A percentile compares a stretch with the other conserved stretches of the same genome.
These are phyloP conservation scores for Polypterus bichir DNA, from an alignment of 2,113 vertebrate species.

Conservation along the genomic window DNA sequence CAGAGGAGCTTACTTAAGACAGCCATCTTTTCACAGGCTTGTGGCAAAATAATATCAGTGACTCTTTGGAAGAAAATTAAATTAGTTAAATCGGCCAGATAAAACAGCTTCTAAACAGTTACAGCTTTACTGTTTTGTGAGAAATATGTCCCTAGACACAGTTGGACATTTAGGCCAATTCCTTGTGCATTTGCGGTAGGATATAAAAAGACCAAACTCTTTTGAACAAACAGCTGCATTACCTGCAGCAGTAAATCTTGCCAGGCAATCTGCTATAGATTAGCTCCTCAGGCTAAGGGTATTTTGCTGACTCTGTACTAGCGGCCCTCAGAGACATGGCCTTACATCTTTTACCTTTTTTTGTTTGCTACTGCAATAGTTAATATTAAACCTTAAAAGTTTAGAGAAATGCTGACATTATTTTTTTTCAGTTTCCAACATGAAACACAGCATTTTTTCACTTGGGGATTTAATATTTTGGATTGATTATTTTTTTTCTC, in stretches of 20 bases:
- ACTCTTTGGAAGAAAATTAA: conserved; percentile 26
- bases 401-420: conserved; percentile 15
- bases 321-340: conserved; percentile 38
- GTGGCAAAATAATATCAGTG: conserved; percentile 5
- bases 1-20: conserved; percentile 7
- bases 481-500: conserved; percentile 46
- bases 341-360: conserved; percentile 21
- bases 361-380: conserved; percentile 10
- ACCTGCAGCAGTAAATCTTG: conserved; percentile 52
- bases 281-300: conserved; percentile 36
- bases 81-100: conserved; percentile 25
- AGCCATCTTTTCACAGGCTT: background rate
- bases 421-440: conserved; percentile 9
- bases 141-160: conserved; percentile 18
- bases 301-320: conserved; percentile 44
- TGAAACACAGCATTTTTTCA: conserved; percentile 25
- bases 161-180: conserved; percentile 38
- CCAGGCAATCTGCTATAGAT: conserved; percentile 44
- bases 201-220: conserved; percentile 49
- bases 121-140: conserved; percentile 4
- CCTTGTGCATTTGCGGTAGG: conserved; percentile 33
- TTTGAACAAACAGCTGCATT: conserved; percentile 47
- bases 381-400: conserved; percentile 17
- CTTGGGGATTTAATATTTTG: conserved; percentile 39
- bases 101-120: conserved; percentile 2